phyloP scores from a whole-genome alignment of 1,140 invertebrate genomes.

The Acromyrmex heyeri region DNA sequence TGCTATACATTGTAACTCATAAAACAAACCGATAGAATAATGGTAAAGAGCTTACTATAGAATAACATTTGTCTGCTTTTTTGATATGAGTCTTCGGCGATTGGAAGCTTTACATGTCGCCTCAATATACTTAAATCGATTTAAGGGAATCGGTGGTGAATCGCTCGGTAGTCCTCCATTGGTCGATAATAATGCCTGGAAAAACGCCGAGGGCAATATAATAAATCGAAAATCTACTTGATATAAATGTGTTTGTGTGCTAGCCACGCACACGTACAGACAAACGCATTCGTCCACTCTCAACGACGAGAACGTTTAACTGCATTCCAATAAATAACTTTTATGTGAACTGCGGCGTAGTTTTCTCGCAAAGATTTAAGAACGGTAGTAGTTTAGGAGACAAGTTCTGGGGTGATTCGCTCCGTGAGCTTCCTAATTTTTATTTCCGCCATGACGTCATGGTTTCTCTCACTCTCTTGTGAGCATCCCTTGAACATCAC shows the following conservation, averaged over 20 bases:
- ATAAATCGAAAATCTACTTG: conserved; percentile 67
- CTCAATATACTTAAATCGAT: conserved; percentile 44
- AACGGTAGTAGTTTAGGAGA: conserved; percentile 41
- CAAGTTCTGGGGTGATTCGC: conserved; percentile 38
- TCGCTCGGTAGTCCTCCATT: conserved; percentile 17
- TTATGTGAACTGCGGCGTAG: conserved; percentile 56
- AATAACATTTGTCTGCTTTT: not conserved
- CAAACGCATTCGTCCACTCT: conserved; percentile 20
- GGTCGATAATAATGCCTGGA: conserved; percentile 63
- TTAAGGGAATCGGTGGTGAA: conserved; percentile 30
- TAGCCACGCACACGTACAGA: not conserved
- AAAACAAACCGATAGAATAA: not conserved
- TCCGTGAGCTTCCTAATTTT: conserved; percentile 18
- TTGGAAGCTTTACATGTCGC: conserved; percentile 22
- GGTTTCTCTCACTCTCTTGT: not conserved
- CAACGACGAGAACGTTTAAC: conserved; percentile 55
- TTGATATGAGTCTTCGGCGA: not conserved
- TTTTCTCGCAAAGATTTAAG: conserved; percentile 63
- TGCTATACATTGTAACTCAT: not conserved
- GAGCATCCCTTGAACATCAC: conserved; percentile 3
- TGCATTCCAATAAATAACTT: conserved; percentile 76
- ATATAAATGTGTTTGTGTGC: not conserved
- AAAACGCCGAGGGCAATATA: conserved; percentile 53
- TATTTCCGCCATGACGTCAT: conserved; percentile 36
- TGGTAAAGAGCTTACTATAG: not conserved